Evolutionary conservation across 2,888 invertebrate genomes (phyloP), one percentile per base, ranked within the genome.

Genomic region (Scelioninae gen. 1): DNA sequence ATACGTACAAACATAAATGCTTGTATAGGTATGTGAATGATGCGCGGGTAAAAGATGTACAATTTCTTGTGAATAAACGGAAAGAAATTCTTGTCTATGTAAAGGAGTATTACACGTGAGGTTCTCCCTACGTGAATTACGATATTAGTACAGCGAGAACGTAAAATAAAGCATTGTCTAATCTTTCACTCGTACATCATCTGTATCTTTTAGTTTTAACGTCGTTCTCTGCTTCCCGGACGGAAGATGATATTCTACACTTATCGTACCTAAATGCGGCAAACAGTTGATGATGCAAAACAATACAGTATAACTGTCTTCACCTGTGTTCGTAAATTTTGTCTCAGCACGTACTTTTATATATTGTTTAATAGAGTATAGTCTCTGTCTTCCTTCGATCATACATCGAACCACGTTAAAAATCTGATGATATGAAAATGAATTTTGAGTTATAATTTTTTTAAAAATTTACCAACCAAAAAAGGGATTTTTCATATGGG

Each of bases 191-290:
- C 79, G 72, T 53, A 60, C 66, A 72, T 72, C 79, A 72, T 66
- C 31, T 65, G 63, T 71, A 71, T 72, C 60, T 62, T 58, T 69
- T 55, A 55, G 62, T 69, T 53, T 69, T 69, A 77, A 69, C 72
- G 79, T 66, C 60, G 66, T 72, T 66, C 72, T 72, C 58, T 66
- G 79, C 79, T 72, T 79, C 79, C 77, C 66, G 78, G 78, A 71
- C 78, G 78, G 78, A 78, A 78, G 71, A 65, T 78, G 78, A 78
- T 71, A 78, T 78, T 78, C 71, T 78, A 78, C 63, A 56, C 63
- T 78, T 78, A 77, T 62, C 65, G 51, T 76, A 76, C 51, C 66
- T 68, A 76, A 58, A 51, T 65, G 66, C 66, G 51, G 60, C 55
- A 76, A 60, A 66, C 29, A 32, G 38, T 32, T 68, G 23, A 78